phyloP scores from a whole-genome alignment of 2,113 vertebrate species.

The Neodontobutis hainanensis region DNA sequence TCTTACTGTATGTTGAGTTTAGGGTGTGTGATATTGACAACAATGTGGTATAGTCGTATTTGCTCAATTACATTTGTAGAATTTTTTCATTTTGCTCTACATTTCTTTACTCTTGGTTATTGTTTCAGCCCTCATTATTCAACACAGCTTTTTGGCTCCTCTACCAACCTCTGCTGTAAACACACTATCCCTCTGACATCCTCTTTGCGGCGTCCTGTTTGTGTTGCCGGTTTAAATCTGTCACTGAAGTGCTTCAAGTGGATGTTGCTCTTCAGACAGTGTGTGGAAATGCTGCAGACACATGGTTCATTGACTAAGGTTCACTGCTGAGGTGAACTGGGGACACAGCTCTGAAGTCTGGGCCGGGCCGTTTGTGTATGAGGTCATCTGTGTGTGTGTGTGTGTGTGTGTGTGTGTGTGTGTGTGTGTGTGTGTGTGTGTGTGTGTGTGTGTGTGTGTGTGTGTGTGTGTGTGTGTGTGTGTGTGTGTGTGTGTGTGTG shows the following conservation, averaged over 20 bases:
- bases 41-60: not conserved
- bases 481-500: too few species aligned
- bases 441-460: too few species aligned
- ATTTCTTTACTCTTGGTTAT: too few species aligned
- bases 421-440: too few species aligned
- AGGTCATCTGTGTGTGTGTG: constrained; percentile 52
- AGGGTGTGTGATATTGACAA: not conserved
- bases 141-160: too few species aligned
- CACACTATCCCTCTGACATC: not conserved
- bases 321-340: constrained; percentile 41
- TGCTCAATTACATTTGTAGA: too few species aligned
- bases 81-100: too few species aligned
- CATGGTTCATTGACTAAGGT: constrained; percentile 1
- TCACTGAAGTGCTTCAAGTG: constrained; percentile 4
- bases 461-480: too few species aligned
- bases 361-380: constrained; percentile 38
- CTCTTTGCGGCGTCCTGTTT: not conserved
- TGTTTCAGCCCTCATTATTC: too few species aligned
- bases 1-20: not conserved
- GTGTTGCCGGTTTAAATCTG: not conserved
- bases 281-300: constrained; percentile 2
- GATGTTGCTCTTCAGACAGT: constrained; percentile 1
- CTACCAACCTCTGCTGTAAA: not conserved
- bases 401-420: too few species aligned
- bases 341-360: constrained; percentile 47